Percentiles rank a stretch among this genome's conserved stretches.
Evolutionary conservation across 2,888 invertebrate genomes (phyloP).

Genomic region (Alviniconcha strummeri): DNA sequence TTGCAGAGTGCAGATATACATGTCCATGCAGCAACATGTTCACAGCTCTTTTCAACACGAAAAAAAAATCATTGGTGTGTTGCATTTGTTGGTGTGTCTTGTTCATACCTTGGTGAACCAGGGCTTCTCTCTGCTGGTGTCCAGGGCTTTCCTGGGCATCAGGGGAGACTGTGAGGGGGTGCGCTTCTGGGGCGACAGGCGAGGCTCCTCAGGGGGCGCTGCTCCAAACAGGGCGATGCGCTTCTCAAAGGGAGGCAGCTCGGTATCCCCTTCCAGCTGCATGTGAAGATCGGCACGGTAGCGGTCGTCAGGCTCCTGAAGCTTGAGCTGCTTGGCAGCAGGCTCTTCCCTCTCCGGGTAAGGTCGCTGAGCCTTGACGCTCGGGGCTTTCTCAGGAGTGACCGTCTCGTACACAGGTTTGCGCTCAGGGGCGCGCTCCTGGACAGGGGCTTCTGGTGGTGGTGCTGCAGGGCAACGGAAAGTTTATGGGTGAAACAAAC

Average conservation of each 20-base stretch:
- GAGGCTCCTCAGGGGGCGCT: constrained; percentile 41
- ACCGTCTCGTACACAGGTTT: constrained; percentile 57
- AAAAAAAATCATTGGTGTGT: no score
- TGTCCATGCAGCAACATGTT: no score
- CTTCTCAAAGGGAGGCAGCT: constrained; percentile 58
- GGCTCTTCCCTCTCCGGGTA: constrained; percentile 43
- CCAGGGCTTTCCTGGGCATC: constrained; percentile 36
- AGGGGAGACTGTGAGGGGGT: constrained; percentile 30
- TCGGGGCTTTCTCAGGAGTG: constrained; percentile 53
- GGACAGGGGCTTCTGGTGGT: constrained; percentile 16
- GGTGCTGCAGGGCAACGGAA: neutral
- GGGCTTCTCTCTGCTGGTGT: constrained; percentile 43
- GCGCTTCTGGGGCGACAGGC: constrained; percentile 31
- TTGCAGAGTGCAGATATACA: no score
- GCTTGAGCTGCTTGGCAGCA: constrained; percentile 54
- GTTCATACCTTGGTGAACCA: constrained; percentile 31
- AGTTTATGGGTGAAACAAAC: neutral
- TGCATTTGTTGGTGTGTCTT: no score
- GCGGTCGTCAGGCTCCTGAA: constrained; percentile 51
- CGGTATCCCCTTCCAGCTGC: constrained; percentile 51
- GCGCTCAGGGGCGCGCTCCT: constrained; percentile 47
- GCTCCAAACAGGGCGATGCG: constrained; percentile 53
- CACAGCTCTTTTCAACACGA: no score
- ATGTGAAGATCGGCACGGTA: constrained; percentile 59
- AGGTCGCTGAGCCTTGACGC: constrained; percentile 36